Evolutionary conservation across 35 echinoderm and acorn worm species (phyloP), one percentile per base, ranked within the genome.

Genomic region (Hemicentrotus pulcherrimus): DNA sequence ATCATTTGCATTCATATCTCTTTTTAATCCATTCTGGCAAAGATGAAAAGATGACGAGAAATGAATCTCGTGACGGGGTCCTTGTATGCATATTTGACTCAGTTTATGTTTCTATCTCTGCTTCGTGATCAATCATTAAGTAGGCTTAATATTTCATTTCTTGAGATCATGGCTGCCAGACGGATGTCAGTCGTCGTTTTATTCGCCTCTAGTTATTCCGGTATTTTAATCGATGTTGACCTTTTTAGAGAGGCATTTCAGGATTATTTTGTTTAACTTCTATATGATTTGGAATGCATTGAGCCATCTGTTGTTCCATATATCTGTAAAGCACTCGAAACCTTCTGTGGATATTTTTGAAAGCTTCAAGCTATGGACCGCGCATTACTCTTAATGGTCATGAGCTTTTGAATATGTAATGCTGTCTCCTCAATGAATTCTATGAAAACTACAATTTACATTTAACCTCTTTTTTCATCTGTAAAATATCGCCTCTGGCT

Each of bases 151-250:
- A 78, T 78, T n/a, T 78, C 65, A 78, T 78, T 78, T n/a, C 15
- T 22, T 78, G 65, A 22, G 19, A 78, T 78, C 65, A 78, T 78
- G 24, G 2, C 28, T 78, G 65, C 22, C 24, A 78, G 65, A 78
- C 65, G n/a, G 65, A 78, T 78, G 65, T 78, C 24, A 78, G 6
- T 78, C 65, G n/a, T 6, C 65, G 65, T 3, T 78, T 28, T 78
- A 22, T 78, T 2, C 24, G 22, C 65, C 65, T n/a, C 65, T 78
- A 78, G 65, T 28, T 28, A n/a, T 78, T 78, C 22, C 24, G 65
- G 65, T 78, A n/a, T 78, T 78, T 78, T 78, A 78, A 78, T 78
- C 65, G 65, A 78, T n/a, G 65, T n/a, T 78, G 65, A 78, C 65
- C 65, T 78, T 78, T 78, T 78, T n/a, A 4, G 19, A 78, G 65